Conservation (phyloP, 23 tunicate species). For the Halocynthia roretzi region DNA sequence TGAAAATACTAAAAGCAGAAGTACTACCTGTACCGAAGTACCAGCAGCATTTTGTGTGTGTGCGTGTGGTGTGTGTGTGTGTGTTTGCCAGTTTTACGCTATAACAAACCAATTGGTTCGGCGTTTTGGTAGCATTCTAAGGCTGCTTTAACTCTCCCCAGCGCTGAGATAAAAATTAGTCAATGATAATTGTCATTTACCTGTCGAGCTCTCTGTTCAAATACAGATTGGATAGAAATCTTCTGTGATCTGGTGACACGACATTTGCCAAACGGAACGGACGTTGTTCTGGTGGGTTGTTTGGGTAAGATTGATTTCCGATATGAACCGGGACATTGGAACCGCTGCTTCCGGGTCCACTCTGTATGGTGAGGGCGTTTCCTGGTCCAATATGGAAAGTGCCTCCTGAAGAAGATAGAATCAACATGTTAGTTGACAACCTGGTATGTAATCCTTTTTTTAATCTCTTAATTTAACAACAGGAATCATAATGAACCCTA, state of each 20-base stretch:
- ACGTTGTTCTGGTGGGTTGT: constrained; percentile 10
- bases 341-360: background rate
- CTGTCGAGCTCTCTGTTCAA: constrained; percentile 25
- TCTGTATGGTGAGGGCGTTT: constrained; percentile 10
- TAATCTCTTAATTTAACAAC: no score
- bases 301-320: background rate
- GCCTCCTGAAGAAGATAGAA: constrained; percentile 9
- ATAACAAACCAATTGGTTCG: no score
- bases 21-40: no score
- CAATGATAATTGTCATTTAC: background rate
- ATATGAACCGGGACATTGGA: background rate
- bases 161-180: no score
- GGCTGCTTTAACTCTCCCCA: no score
- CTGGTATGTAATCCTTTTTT: no score
- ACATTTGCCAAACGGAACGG: constrained; percentile 20
- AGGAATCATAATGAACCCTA: background rate
- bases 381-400: constrained; percentile 15
- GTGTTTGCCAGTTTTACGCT: no score
- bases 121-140: no score
- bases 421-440: background rate
- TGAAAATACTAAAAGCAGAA: no score
- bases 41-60: no score
- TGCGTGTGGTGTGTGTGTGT: no score
- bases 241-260: constrained; percentile 20
- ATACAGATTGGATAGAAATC: constrained; percentile 11